Percentiles rank a stretch among this genome's conserved stretches.
Conservation (phyloP, 2,113 vertebrate species). For the Falcunculus frontatus region DNA sequence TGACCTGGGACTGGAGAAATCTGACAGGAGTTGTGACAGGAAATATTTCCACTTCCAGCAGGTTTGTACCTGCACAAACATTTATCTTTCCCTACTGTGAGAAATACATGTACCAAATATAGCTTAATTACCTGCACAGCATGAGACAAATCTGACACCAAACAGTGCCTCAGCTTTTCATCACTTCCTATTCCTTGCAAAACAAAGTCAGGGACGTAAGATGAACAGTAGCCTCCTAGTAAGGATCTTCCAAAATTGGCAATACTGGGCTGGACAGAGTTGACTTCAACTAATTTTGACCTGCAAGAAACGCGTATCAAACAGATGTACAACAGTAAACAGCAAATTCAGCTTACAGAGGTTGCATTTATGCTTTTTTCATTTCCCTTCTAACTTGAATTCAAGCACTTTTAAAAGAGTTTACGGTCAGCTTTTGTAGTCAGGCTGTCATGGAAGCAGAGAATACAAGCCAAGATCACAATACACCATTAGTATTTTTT, state of each 20-base stretch:
- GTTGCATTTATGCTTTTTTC: not conserved
- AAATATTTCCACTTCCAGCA: constrained; percentile 20
- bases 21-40: not conserved
- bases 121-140: constrained; percentile 89
- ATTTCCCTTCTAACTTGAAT: not conserved
- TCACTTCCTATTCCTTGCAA: constrained; percentile 93
- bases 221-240: constrained; percentile 93
- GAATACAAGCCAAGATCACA: not conserved
- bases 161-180: constrained; percentile 88
- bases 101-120: constrained; percentile 33
- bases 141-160: constrained; percentile 88
- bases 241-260: constrained; percentile 96
- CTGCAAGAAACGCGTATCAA: constrained; percentile 68
- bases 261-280: constrained; percentile 89
- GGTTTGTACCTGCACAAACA: constrained; percentile 31
- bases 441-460: not conserved
- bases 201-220: constrained; percentile 97
- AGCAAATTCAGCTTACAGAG: not conserved
- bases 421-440: not conserved
- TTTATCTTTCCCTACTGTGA: constrained; percentile 45
- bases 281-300: constrained; percentile 89
- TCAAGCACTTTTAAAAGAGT: not conserved
- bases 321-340: not conserved
- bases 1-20: not conserved
- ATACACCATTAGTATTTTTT: not conserved